Conservation (phyloP, 1,140 invertebrate genomes). For the Helicorthomorpha holstii region DNA sequence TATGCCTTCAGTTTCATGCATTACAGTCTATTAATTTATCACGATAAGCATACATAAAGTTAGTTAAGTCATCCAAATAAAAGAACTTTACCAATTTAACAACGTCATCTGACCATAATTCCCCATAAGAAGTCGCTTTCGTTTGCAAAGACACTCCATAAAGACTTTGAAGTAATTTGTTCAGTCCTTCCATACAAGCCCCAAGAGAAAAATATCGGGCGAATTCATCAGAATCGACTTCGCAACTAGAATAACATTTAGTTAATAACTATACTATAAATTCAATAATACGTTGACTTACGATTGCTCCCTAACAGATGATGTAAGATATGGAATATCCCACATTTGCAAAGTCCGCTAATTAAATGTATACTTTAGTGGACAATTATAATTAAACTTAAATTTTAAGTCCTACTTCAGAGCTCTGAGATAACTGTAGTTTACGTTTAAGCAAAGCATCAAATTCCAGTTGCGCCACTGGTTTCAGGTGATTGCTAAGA, state of each 20-base stretch:
- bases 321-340: slow-evolving; percentile 68
- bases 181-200: slow-evolving; percentile 87
- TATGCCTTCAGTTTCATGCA: slow-evolving; percentile 53
- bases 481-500: slow-evolving; percentile 47
- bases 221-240: slow-evolving; percentile 38
- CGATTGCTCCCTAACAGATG: slow-evolving; percentile 48
- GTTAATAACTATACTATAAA: too few species aligned
- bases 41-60: neutral
- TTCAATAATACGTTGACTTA: slow-evolving; percentile 42
- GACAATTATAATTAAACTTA: too few species aligned
- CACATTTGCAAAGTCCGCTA: slow-evolving; percentile 43
- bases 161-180: slow-evolving; percentile 58
- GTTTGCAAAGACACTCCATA: slow-evolving; percentile 60
- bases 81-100: slow-evolving; percentile 52
- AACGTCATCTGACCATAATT: slow-evolving; percentile 70
- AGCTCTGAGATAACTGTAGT: too few species aligned
- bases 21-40: slow-evolving; percentile 27
- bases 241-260: slow-evolving; percentile 7
- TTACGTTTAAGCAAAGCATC: neutral
- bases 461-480: slow-evolving; percentile 16
- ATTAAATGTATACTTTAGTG: neutral
- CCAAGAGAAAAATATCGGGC: slow-evolving; percentile 85
- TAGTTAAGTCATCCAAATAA: neutral
- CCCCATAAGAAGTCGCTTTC: slow-evolving; percentile 50
- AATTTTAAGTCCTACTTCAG: too few species aligned